Conservation (phyloP, 2,797 vertebrate genomes). For the Paramormyrops hopkinsi region DNA sequence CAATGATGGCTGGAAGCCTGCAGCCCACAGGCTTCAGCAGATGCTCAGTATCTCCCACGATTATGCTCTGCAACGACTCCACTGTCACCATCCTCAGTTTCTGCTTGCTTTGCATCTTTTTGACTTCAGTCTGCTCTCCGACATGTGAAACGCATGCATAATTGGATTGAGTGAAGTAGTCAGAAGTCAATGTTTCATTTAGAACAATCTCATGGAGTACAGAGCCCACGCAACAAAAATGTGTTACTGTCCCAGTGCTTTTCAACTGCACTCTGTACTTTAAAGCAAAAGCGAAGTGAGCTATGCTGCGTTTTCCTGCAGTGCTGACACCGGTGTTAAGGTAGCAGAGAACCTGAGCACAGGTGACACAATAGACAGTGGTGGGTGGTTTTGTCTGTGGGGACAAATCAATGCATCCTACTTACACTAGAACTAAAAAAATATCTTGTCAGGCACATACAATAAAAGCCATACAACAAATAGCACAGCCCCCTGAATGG, state of each 20-base stretch:
- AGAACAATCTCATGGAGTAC: background rate
- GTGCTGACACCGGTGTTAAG: background rate
- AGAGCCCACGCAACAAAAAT: background rate
- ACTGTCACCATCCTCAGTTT: background rate
- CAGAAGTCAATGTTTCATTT: background rate
- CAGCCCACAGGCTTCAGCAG: background rate
- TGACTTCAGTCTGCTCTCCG: background rate
- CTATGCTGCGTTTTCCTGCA: background rate
- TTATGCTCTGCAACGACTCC: background rate
- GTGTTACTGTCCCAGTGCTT: background rate
- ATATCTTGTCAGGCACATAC: background rate
- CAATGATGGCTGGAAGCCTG: background rate
- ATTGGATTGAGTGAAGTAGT: background rate
- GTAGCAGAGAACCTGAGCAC: background rate
- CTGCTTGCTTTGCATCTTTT: background rate
- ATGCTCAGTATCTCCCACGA: background rate
- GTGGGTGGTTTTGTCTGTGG: background rate
- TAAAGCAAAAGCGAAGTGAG: background rate
- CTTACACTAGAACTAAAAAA: background rate
- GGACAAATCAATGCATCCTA: background rate
- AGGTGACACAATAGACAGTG: background rate
- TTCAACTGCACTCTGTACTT: conserved; percentile 3
- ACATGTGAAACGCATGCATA: background rate
- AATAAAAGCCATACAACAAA: background rate
- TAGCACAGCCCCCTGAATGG: background rate